Percentiles rank a stretch among this genome's conserved stretches.
Evolutionary conservation across 2,113 vertebrate species (phyloP).

Genomic region (Pandion haliaetus): DNA sequence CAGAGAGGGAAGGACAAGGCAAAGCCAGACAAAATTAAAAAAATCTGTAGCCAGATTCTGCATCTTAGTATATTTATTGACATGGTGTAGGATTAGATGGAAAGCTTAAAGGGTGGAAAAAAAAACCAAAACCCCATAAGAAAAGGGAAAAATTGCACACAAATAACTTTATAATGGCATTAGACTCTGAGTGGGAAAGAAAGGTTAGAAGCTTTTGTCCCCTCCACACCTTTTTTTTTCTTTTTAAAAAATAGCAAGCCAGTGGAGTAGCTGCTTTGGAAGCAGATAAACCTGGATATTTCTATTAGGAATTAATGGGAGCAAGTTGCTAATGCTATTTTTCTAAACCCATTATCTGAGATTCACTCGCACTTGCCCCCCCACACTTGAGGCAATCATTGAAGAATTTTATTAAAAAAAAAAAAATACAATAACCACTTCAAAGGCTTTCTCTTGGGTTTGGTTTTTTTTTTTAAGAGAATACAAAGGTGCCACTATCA

Average conservation of each 20-base stretch:
- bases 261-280: neutral
- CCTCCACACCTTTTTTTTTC: neutral
- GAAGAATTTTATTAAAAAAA: neutral
- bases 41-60: neutral
- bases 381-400: neutral
- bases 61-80: neutral
- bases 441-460: neutral
- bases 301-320: neutral
- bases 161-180: neutral
- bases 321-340: neutral
- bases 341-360: neutral
- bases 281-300: neutral
- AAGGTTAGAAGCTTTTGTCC: neutral
- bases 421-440: neutral
- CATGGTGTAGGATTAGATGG: neutral
- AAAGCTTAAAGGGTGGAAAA: neutral
- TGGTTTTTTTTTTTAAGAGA: neutral
- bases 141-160: neutral
- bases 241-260: neutral
- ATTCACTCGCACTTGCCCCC: neutral
- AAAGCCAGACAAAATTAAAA: neutral
- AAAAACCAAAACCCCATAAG: neutral
- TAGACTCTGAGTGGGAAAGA: neutral
- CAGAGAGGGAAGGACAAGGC: neutral
- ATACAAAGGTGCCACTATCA: neutral